phyloP scores from a whole-genome alignment of 1,140 invertebrate species.

The Hycleus cichorii region DNA sequence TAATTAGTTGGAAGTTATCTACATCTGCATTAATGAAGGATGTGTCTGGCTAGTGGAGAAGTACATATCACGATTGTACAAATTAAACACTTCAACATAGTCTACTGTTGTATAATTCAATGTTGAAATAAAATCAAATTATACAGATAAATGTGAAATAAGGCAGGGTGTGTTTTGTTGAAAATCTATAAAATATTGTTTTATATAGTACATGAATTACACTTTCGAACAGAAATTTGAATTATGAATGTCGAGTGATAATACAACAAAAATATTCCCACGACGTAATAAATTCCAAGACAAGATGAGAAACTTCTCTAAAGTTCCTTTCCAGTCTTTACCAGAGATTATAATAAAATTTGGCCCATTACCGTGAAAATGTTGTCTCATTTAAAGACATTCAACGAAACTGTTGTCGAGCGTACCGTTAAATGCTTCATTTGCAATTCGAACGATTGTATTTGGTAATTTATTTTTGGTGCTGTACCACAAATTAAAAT shows the following conservation, averaged over 20 bases:
- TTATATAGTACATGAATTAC: too few relatives aligned
- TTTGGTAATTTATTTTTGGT: conserved; percentile 12
- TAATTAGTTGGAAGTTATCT: conserved; percentile 22
- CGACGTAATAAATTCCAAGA: conserved; percentile 14
- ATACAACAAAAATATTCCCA: conserved; percentile 15
- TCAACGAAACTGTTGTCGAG: conserved; percentile 14
- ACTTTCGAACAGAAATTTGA: neutral
- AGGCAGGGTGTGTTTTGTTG: too few relatives aligned
- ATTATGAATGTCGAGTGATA: conserved; percentile 9
- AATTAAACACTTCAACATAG: too few relatives aligned
- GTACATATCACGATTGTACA: too few relatives aligned
- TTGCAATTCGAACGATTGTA: conserved; percentile 15
- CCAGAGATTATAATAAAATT: conserved; percentile 15
- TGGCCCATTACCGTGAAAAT: conserved; percentile 13
- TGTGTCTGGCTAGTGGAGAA: conserved; percentile 1
- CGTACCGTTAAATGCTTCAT: conserved; percentile 12
- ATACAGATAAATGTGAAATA: too few relatives aligned
- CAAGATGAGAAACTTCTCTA: conserved; percentile 7
- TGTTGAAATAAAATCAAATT: too few relatives aligned
- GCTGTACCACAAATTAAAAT: conserved; percentile 9
- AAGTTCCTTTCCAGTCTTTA: conserved; percentile 9
- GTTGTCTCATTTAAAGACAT: conserved; percentile 17
- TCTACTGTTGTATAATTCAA: too few relatives aligned
- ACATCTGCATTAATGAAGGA: conserved; percentile 20
- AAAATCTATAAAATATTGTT: too few relatives aligned